These are phyloP conservation scores for Solenopsis fugax DNA, from an alignment of 1,140 invertebrate species.

Conservation along the genomic window DNA sequence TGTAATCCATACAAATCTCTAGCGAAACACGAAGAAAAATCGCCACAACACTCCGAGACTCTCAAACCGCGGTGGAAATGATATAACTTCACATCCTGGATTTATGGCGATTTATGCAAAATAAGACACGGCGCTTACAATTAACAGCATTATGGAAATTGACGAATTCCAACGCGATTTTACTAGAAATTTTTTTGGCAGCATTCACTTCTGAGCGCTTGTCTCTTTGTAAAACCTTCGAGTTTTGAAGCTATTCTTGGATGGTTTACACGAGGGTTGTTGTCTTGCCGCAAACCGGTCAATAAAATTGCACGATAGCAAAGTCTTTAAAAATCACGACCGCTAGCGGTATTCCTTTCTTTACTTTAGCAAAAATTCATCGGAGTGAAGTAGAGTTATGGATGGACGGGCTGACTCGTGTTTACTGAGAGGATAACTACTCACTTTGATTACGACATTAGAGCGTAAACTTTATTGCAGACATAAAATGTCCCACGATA, in stretches of 20 bases:
- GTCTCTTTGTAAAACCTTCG: neutral
- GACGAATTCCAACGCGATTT: neutral
- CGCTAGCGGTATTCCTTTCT: neutral
- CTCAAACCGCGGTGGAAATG: neutral
- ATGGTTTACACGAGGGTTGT: constrained; percentile 33
- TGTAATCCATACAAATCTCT: constrained; percentile 48
- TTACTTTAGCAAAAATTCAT: neutral
- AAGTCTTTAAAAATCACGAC: constrained; percentile 12
- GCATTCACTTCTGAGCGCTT: neutral
- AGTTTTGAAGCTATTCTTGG: constrained; percentile 54
- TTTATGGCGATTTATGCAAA: constrained; percentile 1
- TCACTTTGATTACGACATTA: constrained; percentile 31
- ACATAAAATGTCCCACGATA: constrained; percentile 10
- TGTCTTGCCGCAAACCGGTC: constrained; percentile 44
- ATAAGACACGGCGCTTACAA: neutral
- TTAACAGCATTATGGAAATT: neutral
- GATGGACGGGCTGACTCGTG: neutral
- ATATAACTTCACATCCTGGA: neutral
- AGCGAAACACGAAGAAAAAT: constrained; percentile 45
- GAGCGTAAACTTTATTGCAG: constrained; percentile 34
- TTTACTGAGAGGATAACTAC: constrained; percentile 14
- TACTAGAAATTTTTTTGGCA: neutral
- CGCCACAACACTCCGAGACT: neutral
- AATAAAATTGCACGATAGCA: constrained; percentile 44
- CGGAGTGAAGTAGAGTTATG: neutral